Conservation (phyloP, 2,797 vertebrate species). For the Botia kubotai region DNA sequence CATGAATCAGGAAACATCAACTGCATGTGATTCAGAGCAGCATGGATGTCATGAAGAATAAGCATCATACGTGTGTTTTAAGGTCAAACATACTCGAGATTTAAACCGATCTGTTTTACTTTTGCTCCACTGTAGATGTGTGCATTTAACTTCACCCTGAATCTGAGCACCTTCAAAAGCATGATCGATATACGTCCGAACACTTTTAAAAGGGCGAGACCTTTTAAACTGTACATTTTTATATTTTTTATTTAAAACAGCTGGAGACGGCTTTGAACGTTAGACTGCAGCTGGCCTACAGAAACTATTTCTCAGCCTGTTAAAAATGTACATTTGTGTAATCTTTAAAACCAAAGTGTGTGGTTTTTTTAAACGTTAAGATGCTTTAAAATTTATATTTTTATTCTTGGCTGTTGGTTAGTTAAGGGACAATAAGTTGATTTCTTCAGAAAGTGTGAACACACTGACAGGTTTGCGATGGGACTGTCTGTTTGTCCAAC, state of each 20-base stretch:
- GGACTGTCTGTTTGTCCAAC: not conserved
- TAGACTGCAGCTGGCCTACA: too few species aligned
- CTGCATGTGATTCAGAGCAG: slow-evolving; percentile 70
- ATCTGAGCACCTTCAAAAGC: slow-evolving; percentile 69
- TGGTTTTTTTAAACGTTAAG: not conserved
- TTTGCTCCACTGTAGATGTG: slow-evolving; percentile 56
- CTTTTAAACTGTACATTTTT: slow-evolving; percentile 33
- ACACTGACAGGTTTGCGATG: not conserved
- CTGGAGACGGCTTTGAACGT: slow-evolving; percentile 42
- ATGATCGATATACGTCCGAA: slow-evolving; percentile 71
- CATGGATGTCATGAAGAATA: slow-evolving; percentile 67
- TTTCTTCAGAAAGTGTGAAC: not conserved
- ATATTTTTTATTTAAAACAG: slow-evolving; percentile 62
- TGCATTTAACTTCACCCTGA: slow-evolving; percentile 64
- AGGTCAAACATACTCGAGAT: slow-evolving; percentile 66
- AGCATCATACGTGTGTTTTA: slow-evolving; percentile 67
- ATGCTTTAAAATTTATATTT: not conserved
- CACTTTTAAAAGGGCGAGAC: slow-evolving; percentile 57
- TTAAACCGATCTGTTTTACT: slow-evolving; percentile 64
- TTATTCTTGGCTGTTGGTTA: not conserved
- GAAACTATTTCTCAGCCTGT: not conserved
- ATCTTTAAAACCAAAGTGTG: not conserved
- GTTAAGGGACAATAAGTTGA: too few species aligned
- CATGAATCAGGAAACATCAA: slow-evolving; percentile 75
- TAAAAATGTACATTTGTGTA: not conserved